Percentiles rank a stretch among this genome's conserved stretches.
phyloP scores from a whole-genome alignment of 2,113 vertebrate species.

The Cercopithecus mona region DNA sequence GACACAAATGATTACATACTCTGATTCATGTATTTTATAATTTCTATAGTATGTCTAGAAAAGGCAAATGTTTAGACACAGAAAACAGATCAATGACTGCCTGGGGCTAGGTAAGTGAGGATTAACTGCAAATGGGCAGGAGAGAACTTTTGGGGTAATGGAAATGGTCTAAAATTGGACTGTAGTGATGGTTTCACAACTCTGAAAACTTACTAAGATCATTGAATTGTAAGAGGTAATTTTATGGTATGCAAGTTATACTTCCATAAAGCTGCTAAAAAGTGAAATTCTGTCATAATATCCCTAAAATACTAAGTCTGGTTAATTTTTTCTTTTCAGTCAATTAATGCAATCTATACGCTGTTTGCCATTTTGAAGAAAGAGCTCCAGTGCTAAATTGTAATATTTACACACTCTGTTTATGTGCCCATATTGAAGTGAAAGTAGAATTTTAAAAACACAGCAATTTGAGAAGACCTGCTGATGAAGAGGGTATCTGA shows the following conservation, averaged over 20 bases:
- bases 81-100: background rate
- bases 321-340: background rate
- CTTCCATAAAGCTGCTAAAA: constrained; percentile 5
- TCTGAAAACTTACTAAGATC: background rate
- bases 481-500: background rate
- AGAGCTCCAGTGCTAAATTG: background rate
- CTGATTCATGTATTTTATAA: background rate
- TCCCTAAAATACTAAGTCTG: background rate
- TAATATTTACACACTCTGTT: background rate
- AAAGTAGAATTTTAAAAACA: background rate
- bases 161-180: background rate
- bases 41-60: background rate
- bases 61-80: background rate
- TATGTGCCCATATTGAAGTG: background rate
- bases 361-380: background rate
- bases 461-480: background rate
- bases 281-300: background rate
- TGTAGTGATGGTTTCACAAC: background rate
- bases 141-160: background rate
- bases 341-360: background rate
- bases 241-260: background rate
- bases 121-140: background rate
- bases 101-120: background rate
- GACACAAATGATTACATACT: background rate
- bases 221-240: background rate